Evolutionary conservation across 2,113 vertebrate genomes (phyloP).

Genomic region (Neofelis nebulosa): DNA sequence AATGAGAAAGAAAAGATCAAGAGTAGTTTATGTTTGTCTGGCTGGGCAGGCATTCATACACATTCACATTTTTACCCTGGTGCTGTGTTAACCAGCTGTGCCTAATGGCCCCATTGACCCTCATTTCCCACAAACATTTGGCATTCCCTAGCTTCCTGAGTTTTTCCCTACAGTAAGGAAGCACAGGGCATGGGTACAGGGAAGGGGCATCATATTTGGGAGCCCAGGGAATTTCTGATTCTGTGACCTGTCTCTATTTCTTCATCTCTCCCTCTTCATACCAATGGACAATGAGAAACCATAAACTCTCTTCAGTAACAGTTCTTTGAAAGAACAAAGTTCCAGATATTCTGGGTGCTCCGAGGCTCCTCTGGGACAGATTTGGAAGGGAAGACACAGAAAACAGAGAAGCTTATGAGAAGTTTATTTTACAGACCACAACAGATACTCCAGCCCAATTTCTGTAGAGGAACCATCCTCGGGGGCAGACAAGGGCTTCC

Average conservation of each 20-base stretch:
- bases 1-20: background rate
- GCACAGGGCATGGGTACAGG: background rate
- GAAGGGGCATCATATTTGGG: background rate
- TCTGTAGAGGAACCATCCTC: background rate
- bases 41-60: background rate
- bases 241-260: background rate
- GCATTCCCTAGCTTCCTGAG: background rate
- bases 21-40: background rate
- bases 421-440: slow-evolving; percentile 44
- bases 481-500: background rate
- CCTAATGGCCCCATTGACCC: background rate
- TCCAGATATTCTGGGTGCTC: background rate
- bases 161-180: background rate
- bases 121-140: background rate
- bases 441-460: background rate
- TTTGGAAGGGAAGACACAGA: background rate
- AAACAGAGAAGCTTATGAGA: background rate
- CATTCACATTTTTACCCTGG: background rate
- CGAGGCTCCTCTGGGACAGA: background rate
- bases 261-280: background rate
- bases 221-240: background rate
- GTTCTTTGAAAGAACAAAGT: background rate
- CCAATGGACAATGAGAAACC: background rate
- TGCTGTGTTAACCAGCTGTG: background rate
- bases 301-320: background rate